Evolutionary conservation across 2,888 invertebrate genomes (phyloP).

Genomic region (Xylota sylvarum): DNA sequence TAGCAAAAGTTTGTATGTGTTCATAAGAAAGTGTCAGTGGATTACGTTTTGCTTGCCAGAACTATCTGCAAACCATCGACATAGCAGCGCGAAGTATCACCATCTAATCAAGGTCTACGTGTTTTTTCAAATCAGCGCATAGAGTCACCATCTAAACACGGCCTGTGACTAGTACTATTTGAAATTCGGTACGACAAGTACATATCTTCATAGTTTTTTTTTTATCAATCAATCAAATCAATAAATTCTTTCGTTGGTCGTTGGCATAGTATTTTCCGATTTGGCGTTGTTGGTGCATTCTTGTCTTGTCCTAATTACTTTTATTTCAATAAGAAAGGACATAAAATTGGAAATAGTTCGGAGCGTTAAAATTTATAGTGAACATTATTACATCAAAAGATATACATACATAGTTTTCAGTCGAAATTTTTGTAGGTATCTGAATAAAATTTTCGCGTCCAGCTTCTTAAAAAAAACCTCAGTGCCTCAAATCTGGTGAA

Average conservation of each 20-base stretch:
- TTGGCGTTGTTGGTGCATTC: slow-evolving; percentile 35
- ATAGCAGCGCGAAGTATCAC: too few relatives aligned
- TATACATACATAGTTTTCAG: slow-evolving; percentile 64
- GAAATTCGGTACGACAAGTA: slow-evolving; percentile 46
- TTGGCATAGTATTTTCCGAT: slow-evolving; percentile 44
- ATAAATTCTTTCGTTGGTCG: slow-evolving; percentile 62
- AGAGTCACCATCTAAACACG: too few relatives aligned
- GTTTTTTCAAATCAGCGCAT: too few relatives aligned
- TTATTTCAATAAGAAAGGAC: slow-evolving; percentile 8
- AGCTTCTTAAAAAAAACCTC: slow-evolving; percentile 30
- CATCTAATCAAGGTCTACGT: too few relatives aligned
- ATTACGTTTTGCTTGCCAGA: too few relatives aligned
- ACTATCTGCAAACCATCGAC: too few relatives aligned
- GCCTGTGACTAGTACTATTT: slow-evolving; percentile 10
- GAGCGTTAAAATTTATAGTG: slow-evolving; percentile 26
- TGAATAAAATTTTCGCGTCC: slow-evolving; percentile 66
- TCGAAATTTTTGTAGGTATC: slow-evolving; percentile 61
- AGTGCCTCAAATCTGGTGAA: slow-evolving; percentile 21
- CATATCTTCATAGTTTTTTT: slow-evolving; percentile 29
- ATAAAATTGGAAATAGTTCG: slow-evolving; percentile 1
- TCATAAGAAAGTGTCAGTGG: too few relatives aligned
- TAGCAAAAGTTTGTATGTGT: too few relatives aligned
- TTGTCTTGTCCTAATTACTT: slow-evolving; percentile 39
- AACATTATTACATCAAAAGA: slow-evolving; percentile 55
- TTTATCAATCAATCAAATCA: slow-evolving; percentile 74